phyloP scores from a whole-genome alignment of 2,113 vertebrate genomes.

The Haemorhous mexicanus region DNA sequence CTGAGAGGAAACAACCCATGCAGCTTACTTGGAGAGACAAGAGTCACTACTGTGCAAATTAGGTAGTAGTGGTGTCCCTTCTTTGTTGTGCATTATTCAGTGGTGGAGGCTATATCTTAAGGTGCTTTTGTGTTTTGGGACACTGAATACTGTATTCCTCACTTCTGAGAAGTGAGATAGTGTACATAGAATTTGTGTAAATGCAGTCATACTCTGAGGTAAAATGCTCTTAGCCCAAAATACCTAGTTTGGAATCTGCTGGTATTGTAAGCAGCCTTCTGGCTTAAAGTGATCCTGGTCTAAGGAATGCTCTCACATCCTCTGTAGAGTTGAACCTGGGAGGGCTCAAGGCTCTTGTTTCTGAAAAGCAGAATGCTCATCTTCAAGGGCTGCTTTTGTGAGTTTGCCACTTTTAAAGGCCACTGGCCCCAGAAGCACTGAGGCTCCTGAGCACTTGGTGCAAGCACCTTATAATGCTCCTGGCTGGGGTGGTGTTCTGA shows the following conservation, averaged over 20 bases:
- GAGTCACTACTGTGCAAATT: background rate
- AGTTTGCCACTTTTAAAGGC: background rate
- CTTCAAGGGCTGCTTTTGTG: background rate
- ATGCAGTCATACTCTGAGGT: background rate
- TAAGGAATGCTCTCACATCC: background rate
- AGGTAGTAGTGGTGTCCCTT: background rate
- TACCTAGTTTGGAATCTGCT: accelerated
- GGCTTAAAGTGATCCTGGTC: background rate
- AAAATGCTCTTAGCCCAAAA: background rate
- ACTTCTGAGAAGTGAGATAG: background rate
- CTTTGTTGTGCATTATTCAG: background rate
- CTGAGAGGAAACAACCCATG: background rate
- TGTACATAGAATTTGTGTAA: background rate
- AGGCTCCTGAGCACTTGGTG: background rate
- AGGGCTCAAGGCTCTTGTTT: background rate
- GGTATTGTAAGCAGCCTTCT: background rate
- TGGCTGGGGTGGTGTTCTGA: background rate
- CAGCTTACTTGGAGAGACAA: background rate
- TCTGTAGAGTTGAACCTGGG: background rate
- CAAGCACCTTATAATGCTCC: background rate
- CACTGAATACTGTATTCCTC: background rate
- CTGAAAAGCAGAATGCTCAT: background rate
- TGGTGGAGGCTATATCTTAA: background rate
- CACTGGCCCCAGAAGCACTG: background rate
- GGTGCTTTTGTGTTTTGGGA: background rate